Conservation (phyloP, 2,888 invertebrate genomes). For the Vannuccia rotundouncinata region DNA sequence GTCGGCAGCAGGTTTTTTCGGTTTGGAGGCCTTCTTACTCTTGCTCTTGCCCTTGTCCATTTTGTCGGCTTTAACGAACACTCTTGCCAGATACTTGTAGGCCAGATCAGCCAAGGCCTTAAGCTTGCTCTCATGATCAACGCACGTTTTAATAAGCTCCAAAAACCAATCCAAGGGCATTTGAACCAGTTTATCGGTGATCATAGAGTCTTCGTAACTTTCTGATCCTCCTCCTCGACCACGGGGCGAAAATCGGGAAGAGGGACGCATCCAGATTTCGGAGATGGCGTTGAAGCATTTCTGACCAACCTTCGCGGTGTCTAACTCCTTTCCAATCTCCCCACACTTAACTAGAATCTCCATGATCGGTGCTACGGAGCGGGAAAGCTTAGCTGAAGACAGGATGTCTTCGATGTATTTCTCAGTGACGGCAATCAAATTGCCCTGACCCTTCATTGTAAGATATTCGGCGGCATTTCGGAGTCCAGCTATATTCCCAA, state of each 20-base stretch:
- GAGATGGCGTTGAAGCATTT: slow-evolving; percentile 31
- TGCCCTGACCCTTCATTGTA: slow-evolving; percentile 32
- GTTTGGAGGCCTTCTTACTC: neutral
- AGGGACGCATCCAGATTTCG: slow-evolving; percentile 37
- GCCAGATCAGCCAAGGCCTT: slow-evolving; percentile 33
- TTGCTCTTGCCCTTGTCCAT: neutral
- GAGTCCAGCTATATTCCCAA: slow-evolving; percentile 48
- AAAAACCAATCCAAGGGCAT: slow-evolving; percentile 33
- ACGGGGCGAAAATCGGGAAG: neutral
- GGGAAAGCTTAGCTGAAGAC: slow-evolving; percentile 32
- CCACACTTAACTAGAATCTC: slow-evolving; percentile 31
- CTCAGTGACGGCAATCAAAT: slow-evolving; percentile 33
- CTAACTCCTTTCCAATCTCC: neutral
- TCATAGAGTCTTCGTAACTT: slow-evolving; percentile 28
- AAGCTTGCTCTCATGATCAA: slow-evolving; percentile 22
- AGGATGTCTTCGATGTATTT: slow-evolving; percentile 32
- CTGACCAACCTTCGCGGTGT: slow-evolving; percentile 19
- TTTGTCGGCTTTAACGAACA: neutral
- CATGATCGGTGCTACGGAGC: slow-evolving; percentile 31
- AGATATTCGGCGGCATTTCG: slow-evolving; percentile 38
- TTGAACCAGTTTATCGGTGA: slow-evolving; percentile 1
- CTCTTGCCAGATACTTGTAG: slow-evolving; percentile 17
- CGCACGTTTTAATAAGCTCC: slow-evolving; percentile 31
- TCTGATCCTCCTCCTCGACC: neutral
- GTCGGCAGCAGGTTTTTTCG: too few species aligned